These are phyloP conservation scores for Thamnophis sirtalis DNA, from an alignment of 2,113 vertebrate genomes.

Conservation along the genomic window DNA sequence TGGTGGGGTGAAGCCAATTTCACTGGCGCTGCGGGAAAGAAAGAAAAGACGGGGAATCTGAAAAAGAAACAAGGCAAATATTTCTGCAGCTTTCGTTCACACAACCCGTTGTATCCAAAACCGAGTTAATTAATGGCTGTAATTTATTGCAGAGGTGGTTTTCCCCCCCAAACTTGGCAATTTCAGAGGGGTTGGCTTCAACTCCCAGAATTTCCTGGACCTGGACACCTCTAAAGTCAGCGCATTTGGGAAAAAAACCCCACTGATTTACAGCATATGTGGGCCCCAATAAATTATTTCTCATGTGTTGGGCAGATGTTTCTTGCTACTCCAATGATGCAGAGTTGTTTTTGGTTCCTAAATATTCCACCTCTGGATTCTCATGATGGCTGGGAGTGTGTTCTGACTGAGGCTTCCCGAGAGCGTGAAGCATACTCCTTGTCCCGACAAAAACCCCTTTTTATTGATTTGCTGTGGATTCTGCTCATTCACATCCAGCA, in stretches of 20 bases:
- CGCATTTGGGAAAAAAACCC: background rate
- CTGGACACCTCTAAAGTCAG: background rate
- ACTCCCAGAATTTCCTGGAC: background rate
- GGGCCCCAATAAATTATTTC: background rate
- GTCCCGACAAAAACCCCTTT: no score
- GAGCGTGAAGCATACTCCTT: no score
- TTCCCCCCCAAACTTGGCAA: background rate
- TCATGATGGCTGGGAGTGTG: no score
- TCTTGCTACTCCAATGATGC: background rate
- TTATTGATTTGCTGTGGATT: no score
- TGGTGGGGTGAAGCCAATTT: background rate
- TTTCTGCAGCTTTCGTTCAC: background rate
- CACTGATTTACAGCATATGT: background rate
- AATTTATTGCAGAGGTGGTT: background rate
- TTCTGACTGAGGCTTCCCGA: no score
- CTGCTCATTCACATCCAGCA: no score
- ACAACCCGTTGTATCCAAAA: background rate
- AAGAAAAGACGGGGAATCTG: background rate
- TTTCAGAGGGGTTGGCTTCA: background rate
- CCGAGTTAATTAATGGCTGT: background rate
- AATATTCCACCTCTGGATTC: background rate
- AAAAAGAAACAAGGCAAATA: background rate
- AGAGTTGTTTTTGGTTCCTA: background rate
- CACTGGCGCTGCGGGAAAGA: background rate
- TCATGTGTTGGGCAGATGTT: background rate